Evolutionary conservation across 2,888 invertebrate genomes (phyloP).

Genomic region (Limnephilus auricula): DNA sequence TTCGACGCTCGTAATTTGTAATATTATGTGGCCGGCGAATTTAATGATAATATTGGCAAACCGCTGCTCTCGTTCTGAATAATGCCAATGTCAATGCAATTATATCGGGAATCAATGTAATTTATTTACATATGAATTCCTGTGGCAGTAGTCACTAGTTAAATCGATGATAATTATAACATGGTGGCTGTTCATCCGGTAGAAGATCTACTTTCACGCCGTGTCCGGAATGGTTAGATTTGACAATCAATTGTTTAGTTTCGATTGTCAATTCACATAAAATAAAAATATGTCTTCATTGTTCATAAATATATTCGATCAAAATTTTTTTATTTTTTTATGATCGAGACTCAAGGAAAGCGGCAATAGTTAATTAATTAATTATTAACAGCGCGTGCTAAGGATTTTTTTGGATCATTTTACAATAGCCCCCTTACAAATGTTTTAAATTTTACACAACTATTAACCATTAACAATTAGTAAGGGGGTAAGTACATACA

Average conservation of each 20-base stretch:
- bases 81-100: slow-evolving; percentile 9
- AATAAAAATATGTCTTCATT: too few species aligned
- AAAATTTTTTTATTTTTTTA: too few species aligned
- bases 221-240: not conserved
- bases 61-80: slow-evolving; percentile 18
- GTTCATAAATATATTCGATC: too few species aligned
- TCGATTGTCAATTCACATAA: not conserved
- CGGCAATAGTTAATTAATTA: too few species aligned
- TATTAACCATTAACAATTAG: too few species aligned
- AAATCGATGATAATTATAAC: not conserved
- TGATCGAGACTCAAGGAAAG: too few species aligned
- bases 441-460: too few species aligned
- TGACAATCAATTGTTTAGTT: not conserved
- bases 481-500: too few species aligned
- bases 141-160: not conserved
- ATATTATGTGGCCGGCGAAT: slow-evolving; percentile 36
- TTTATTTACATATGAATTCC: slow-evolving; percentile 30
- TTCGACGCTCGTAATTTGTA: not conserved
- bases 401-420: too few species aligned
- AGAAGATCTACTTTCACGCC: not conserved
- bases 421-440: too few species aligned
- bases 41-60: slow-evolving; percentile 20
- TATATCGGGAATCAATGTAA: slow-evolving; percentile 24
- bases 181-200: not conserved
- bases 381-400: too few species aligned